phyloP scores from a whole-genome alignment of 2,797 vertebrate species.

The Macroramphosus scolopax region DNA sequence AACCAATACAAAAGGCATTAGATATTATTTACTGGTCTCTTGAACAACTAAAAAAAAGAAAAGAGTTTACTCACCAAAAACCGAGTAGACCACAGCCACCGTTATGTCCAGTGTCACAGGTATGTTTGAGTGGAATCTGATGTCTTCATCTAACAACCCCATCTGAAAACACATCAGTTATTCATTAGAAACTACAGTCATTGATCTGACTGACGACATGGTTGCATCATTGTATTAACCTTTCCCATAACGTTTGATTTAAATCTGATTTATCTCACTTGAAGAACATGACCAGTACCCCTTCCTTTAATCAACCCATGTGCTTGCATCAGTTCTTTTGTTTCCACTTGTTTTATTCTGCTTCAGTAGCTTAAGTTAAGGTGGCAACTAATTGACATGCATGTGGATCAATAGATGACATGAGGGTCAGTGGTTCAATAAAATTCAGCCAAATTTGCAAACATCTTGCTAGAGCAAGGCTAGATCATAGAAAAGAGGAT shows the following conservation, averaged over 20 bases:
- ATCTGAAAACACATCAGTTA: conserved; percentile 59
- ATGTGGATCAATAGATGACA: conserved; percentile 27
- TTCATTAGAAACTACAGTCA: no score
- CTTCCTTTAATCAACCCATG: not conserved
- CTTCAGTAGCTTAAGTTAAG: conserved; percentile 20
- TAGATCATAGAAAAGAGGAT: no score
- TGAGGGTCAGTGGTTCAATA: conserved; percentile 27
- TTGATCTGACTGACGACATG: no score
- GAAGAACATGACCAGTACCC: not conserved
- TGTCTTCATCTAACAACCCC: conserved; percentile 55
- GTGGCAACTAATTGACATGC: conserved; percentile 4
- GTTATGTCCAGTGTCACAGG: conserved; percentile 66
- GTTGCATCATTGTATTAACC: no score
- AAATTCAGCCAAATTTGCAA: no score
- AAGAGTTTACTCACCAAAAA: conserved; percentile 74
- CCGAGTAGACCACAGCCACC: conserved; percentile 72
- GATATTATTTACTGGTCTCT: no score
- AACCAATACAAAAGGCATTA: no score
- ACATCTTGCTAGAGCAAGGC: no score
- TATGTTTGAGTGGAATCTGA: conserved; percentile 71
- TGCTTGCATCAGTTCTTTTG: not conserved
- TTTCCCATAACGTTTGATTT: no score
- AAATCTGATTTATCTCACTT: no score
- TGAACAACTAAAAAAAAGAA: no score
- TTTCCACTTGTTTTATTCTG: conserved; percentile 13